A percentile compares a stretch with the other conserved stretches of the same genome.
Evolutionary conservation across 2,113 vertebrate genomes (phyloP).

Genomic region (Poeciliopsis occidentalis): DNA sequence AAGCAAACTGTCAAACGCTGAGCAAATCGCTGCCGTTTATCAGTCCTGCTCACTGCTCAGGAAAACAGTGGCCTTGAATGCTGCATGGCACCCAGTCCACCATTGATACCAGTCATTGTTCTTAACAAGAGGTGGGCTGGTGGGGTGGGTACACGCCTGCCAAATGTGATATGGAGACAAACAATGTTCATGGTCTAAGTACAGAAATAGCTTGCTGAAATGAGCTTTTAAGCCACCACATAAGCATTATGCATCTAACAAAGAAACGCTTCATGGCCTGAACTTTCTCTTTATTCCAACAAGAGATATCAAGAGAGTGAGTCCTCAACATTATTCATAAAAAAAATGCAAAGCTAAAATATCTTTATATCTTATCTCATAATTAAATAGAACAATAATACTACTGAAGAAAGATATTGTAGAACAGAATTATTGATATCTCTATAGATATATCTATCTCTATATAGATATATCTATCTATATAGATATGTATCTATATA

Average conservation of each 20-base stretch:
- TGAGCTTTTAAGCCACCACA: constrained; percentile 40
- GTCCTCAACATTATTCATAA: too few species aligned
- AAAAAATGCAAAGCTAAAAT: too few species aligned
- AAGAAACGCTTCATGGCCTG: too few species aligned
- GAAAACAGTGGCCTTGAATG: constrained; percentile 62
- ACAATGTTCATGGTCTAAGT: constrained; percentile 45
- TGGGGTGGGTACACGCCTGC: constrained; percentile 46
- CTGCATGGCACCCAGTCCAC: constrained; percentile 37
- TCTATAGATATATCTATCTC: too few species aligned
- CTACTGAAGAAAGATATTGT: too few species aligned
- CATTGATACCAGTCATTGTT: constrained; percentile 51
- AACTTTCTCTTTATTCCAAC: too few species aligned
- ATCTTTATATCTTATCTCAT: too few species aligned
- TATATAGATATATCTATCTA: too few species aligned
- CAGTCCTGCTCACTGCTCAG: constrained; percentile 59
- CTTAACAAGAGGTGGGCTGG: constrained; percentile 42
- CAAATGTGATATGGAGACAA: constrained; percentile 60
- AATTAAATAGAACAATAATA: too few species aligned
- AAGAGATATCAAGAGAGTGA: too few species aligned
- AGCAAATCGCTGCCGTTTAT: constrained; percentile 75
- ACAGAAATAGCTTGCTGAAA: constrained; percentile 40
- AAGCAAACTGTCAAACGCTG: constrained; percentile 80
- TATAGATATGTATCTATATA: too few species aligned
- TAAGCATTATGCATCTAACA: background rate
- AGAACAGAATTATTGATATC: too few species aligned